These are phyloP conservation scores for Galagoides demidoff DNA, from an alignment of 2,797 vertebrate genomes.

Conservation along the genomic window DNA sequence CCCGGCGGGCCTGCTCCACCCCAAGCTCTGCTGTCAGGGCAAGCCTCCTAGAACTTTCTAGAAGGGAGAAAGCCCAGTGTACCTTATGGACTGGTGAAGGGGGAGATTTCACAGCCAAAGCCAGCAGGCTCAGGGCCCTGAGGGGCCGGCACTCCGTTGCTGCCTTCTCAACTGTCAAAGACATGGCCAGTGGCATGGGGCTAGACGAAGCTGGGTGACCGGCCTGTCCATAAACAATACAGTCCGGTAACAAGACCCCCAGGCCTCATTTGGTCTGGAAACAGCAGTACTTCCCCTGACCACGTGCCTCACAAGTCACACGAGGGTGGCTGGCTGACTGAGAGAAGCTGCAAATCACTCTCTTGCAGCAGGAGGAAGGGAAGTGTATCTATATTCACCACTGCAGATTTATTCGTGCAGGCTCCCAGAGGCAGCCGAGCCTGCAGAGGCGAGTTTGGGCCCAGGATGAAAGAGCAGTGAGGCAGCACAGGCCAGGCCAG, in stretches of 20 bases:
- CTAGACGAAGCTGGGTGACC: background rate
- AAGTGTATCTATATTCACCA: accelerated
- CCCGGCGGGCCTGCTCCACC: background rate
- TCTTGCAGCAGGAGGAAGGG: background rate
- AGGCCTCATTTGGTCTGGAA: background rate
- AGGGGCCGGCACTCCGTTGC: accelerated
- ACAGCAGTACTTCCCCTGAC: background rate
- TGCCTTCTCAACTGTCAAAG: background rate
- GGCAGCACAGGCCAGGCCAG: background rate
- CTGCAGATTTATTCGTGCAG: accelerated
- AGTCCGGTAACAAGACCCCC: accelerated
- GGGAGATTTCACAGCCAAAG: background rate
- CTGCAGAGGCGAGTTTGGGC: too few species aligned
- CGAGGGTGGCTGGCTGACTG: background rate
- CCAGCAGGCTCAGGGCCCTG: background rate
- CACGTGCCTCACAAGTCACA: background rate
- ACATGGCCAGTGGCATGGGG: accelerated
- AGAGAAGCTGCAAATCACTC: background rate
- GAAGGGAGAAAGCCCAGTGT: background rate
- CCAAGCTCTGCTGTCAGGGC: background rate
- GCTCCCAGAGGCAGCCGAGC: background rate
- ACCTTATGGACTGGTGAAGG: background rate
- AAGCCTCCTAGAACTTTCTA: background rate
- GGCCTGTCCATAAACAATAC: background rate
- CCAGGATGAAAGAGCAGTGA: background rate